Conservation (phyloP, 2,113 vertebrate genomes). For the Eulemur macaco region DNA sequence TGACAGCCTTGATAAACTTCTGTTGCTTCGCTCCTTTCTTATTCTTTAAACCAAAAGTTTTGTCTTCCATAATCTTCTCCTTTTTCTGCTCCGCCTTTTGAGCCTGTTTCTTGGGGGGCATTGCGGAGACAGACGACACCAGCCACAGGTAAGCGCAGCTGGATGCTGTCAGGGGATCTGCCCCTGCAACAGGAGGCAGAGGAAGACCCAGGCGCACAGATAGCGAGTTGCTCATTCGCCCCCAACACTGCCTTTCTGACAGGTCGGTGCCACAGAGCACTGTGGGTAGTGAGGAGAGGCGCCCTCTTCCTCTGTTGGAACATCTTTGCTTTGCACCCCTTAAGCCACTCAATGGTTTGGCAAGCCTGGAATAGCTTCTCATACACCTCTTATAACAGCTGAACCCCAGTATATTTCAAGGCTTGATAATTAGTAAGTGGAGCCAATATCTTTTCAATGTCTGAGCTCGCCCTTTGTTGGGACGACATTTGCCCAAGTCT, state of each 20-base stretch:
- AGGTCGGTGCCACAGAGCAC: constrained; percentile 64
- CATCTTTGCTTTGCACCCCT: neutral
- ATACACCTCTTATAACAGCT: neutral
- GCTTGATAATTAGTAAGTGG: neutral
- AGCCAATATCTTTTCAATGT: neutral
- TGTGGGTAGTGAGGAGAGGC: constrained; percentile 47
- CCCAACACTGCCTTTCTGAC: constrained; percentile 47
- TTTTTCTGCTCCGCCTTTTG: constrained; percentile 98
- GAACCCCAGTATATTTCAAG: neutral
- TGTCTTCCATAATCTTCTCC: constrained; percentile 96
- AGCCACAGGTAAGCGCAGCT: constrained; percentile 48
- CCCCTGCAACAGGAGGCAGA: constrained; percentile 19
- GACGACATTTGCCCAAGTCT: neutral
- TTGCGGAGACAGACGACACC: constrained; percentile 77
- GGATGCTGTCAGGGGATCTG: constrained; percentile 9
- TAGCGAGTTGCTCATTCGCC: constrained; percentile 7
- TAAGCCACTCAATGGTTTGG: neutral
- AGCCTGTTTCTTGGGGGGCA: constrained; percentile 96
- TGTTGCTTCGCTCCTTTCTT: too few relatives aligned
- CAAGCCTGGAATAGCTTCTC: neutral
- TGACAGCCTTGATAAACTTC: too few relatives aligned
- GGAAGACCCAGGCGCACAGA: neutral
- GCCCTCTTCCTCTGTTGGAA: neutral
- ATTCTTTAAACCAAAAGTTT: neutral
- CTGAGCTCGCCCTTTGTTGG: neutral